Conservation (phyloP, 37 sponge, comb jelly and placozoan species). For the Beroe ovata region DNA sequence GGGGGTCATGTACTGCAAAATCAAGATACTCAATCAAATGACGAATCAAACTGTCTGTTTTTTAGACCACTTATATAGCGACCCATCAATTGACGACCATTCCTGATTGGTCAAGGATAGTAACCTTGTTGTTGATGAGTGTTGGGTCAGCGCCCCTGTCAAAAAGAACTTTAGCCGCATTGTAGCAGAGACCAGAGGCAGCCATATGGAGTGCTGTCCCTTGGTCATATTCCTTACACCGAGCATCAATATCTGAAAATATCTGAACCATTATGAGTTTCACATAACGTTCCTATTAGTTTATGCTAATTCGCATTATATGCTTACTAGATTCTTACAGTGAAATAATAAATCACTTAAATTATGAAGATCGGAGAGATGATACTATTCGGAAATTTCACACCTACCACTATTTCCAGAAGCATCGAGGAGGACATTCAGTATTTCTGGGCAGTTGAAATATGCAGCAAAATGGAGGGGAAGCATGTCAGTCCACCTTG, state of each 20-base stretch:
- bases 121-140: conserved; percentile 67
- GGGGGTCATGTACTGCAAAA: conserved; percentile 42
- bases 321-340: too few relatives aligned
- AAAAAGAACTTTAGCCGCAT: conserved; percentile 71
- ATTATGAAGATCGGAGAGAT: too few relatives aligned
- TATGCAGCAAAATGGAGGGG: conserved; percentile 92
- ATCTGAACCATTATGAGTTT: too few relatives aligned
- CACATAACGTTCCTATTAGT: too few relatives aligned
- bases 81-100: background rate
- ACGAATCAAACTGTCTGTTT: too few relatives aligned
- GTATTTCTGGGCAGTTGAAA: conserved; percentile 80
- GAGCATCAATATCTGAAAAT: conserved; percentile 68
- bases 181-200: conserved; percentile 72
- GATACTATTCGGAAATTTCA: too few relatives aligned
- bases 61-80: too few relatives aligned
- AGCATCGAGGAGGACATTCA: conserved; percentile 73
- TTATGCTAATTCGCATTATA: too few relatives aligned
- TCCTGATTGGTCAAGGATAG: background rate
- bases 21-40: too few relatives aligned
- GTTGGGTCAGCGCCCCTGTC: conserved; percentile 70
- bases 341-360: too few relatives aligned
- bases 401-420: conserved; percentile 15
- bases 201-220: conserved; percentile 87
- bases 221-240: conserved; percentile 72
- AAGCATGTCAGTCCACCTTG: conserved; percentile 93